A percentile compares a stretch with the other conserved stretches of the same genome.
Conservation (phyloP, 2,113 vertebrate species). For the Atlantisia rogersi region DNA sequence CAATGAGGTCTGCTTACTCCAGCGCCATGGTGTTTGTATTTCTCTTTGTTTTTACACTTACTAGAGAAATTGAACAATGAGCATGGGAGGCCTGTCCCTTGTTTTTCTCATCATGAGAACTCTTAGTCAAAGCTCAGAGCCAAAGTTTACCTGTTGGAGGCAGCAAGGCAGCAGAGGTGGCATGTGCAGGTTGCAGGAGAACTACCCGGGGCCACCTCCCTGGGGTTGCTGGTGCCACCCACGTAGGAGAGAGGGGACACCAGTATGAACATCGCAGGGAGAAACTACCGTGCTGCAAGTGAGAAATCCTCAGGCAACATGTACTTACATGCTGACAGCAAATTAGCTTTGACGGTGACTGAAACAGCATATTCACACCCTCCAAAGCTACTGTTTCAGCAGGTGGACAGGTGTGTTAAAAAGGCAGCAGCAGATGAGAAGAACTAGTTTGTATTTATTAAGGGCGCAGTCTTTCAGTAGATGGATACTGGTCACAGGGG, state of each 20-base stretch:
- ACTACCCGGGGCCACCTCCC: background rate
- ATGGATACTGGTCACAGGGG: background rate
- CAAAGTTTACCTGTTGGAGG: background rate
- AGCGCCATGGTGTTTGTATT: background rate
- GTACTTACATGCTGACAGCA: background rate
- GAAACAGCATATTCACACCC: background rate
- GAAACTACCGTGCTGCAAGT: background rate
- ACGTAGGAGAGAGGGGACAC: background rate
- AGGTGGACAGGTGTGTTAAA: background rate
- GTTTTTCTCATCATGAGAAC: background rate
- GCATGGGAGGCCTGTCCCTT: background rate
- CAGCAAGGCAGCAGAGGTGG: background rate
- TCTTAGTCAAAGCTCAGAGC: background rate
- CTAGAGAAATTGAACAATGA: background rate
- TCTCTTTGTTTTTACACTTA: background rate
- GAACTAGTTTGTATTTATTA: background rate
- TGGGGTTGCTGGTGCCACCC: background rate
- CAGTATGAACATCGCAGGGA: background rate
- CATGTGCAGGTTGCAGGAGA: accelerated
- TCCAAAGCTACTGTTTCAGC: background rate
- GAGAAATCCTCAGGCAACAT: background rate
- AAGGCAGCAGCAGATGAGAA: background rate
- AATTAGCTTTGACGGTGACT: background rate
- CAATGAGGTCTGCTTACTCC: background rate
- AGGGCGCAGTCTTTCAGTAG: background rate